Percentiles rank a stretch among this genome's conserved stretches.
These are phyloP conservation scores for Diaphora mendica DNA, from an alignment of 2,888 invertebrate genomes.

Conservation along the genomic window DNA sequence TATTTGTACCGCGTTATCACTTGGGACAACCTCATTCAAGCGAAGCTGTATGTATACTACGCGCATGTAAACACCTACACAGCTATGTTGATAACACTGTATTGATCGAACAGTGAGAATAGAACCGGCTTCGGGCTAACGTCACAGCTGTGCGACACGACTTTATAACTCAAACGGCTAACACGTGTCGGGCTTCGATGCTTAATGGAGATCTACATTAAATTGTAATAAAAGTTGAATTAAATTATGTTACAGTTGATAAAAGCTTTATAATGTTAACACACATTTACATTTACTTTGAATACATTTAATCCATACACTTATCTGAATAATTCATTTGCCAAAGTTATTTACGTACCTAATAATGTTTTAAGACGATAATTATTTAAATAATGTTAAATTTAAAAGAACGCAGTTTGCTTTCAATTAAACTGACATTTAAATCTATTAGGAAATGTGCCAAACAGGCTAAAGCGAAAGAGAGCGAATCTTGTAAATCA, in stretches of 20 bases:
- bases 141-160: constrained; percentile 60
- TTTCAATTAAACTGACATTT: background rate
- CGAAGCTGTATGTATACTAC: constrained; percentile 75
- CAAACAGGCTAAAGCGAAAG: too few relatives aligned
- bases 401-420: background rate
- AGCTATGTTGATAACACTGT: constrained; percentile 79
- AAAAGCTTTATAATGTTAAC: background rate
- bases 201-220: background rate
- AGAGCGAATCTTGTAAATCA: background rate
- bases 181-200: constrained; percentile 30
- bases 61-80: constrained; percentile 83
- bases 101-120: constrained; percentile 77
- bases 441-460: background rate
- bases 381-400: background rate
- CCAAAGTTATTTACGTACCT: background rate
- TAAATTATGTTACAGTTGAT: background rate
- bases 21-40: constrained; percentile 74
- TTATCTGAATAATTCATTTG: background rate
- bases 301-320: background rate
- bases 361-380: background rate
- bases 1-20: constrained; percentile 62
- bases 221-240: background rate
- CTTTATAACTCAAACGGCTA: constrained; percentile 46
- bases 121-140: constrained; percentile 62
- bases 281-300: background rate